Conservation (phyloP, 2,113 vertebrate genomes). For the Neolamprologus modestus region DNA sequence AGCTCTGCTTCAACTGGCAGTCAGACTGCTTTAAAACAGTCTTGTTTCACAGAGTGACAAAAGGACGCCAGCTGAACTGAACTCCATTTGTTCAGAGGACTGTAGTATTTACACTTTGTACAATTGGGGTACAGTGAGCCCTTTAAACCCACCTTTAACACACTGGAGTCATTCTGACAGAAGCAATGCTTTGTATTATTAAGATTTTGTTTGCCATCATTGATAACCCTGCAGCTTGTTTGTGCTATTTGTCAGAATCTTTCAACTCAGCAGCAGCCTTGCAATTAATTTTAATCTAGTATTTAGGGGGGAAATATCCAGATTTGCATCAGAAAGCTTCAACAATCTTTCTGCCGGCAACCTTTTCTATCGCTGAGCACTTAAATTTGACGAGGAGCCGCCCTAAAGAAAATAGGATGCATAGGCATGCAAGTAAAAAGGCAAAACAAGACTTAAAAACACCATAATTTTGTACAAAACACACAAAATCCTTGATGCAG, state of each 20-base stretch:
- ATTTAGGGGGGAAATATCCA: background rate
- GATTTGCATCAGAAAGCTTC: background rate
- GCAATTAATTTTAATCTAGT: background rate
- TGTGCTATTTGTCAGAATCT: background rate
- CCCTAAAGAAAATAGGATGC: background rate
- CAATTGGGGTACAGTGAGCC: background rate
- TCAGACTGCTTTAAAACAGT: slow-evolving; percentile 9
- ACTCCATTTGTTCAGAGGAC: slow-evolving; percentile 10
- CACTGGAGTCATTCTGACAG: background rate
- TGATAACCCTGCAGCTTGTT: background rate
- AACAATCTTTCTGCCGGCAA: background rate
- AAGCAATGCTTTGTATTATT: background rate
- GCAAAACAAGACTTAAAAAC: background rate
- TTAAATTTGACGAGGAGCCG: background rate
- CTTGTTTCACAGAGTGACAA: slow-evolving; percentile 24
- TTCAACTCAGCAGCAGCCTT: background rate
- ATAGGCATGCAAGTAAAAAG: background rate
- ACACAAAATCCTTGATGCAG: background rate
- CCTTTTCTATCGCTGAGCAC: background rate
- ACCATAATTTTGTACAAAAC: background rate
- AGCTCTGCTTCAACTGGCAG: background rate
- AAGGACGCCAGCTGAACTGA: background rate
- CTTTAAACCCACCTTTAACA: background rate
- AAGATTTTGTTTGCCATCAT: background rate
- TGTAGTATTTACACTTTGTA: background rate